Evolutionary conservation across 2,113 vertebrate genomes (phyloP), one percentile per base, ranked within the genome.

Genomic region (Tachycineta bicolor): DNA sequence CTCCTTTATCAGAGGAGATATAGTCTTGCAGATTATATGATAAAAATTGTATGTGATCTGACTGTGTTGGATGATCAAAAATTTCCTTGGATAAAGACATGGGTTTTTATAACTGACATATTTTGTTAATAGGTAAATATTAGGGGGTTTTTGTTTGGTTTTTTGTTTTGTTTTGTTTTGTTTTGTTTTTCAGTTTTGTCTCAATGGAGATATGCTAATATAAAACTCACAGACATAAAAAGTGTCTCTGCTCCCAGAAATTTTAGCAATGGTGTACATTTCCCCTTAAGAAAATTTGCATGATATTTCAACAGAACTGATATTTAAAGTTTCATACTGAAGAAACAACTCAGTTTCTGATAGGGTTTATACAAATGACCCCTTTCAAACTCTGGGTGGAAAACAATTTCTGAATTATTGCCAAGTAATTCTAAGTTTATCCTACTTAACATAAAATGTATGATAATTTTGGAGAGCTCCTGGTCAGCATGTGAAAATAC

Each of bases 1-100:
- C 52, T 74, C 55, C 56, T 96, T 86, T 86, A 69, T 83, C 39
- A 74, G 34, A 82, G 47, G 60, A 89, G 75, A 46, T 11, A 49
- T 2, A 56, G n/a, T 58, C 81, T 89, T 79, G 23, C 8, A 77
- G 82, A 96, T 67, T 71, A 56, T 68, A 62, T 80, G 50, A 93
- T 90, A 93, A 95, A 96, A 95, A 88, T 67, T 94, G 50, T 44
- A 83, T 90, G 75, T 44, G 70, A 52, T 83, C 47, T 85, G 87
- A 55, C 29, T 12, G 2, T 56, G 11, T 44, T 80, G 41, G 85
- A 93, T 70, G 63, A 90, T 34, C 26, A 80, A 50, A 88, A 31
- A 55, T 41, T 65, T 47, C 17, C 39, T 79, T 59, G 6, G 9
- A 64, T 78, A 52, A 93, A 91, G 29, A 64, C 0, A 1, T 33